A percentile compares a stretch with the other conserved stretches of the same genome.
These are phyloP conservation scores for Polypedilum vanderplanki DNA, from an alignment of 1,140 invertebrate genomes.

Conservation along the genomic window DNA sequence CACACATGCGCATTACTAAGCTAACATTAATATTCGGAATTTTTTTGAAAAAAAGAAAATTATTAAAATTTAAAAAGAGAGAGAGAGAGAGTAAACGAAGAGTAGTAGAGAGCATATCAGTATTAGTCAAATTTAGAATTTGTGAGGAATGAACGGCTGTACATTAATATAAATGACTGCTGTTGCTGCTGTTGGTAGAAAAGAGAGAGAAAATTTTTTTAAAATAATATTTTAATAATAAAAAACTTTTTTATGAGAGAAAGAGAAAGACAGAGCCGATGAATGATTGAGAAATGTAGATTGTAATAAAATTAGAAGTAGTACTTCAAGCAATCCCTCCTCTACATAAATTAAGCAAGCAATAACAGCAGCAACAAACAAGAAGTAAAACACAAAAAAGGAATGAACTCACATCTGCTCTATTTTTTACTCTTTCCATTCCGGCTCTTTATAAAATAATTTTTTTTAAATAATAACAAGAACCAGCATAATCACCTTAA, in stretches of 20 bases:
- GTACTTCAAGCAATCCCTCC: neutral
- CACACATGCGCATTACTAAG: neutral
- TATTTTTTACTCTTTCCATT: neutral
- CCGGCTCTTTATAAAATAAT: neutral
- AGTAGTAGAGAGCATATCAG: neutral
- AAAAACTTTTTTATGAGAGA: neutral
- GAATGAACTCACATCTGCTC: constrained; percentile 1
- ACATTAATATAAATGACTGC: neutral
- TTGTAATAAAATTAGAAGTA: constrained; percentile 1
- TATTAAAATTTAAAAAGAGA: constrained; percentile 4
- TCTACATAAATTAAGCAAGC: too few species aligned
- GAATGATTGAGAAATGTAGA: neutral
- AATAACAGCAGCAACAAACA: neutral
- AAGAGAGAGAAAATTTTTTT: too few species aligned
- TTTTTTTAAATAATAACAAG: neutral
- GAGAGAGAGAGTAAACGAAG: neutral
- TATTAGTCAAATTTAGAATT: constrained; percentile 19
- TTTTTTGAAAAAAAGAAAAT: constrained; percentile 14
- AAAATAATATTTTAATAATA: constrained; percentile 22
- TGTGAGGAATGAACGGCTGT: neutral
- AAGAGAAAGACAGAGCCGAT: neutral
- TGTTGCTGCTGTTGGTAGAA: too few species aligned
- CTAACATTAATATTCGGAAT: constrained; percentile 18
- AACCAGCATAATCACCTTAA: constrained; percentile 17
- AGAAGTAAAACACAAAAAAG: neutral